A percentile compares a stretch with the other conserved stretches of the same genome.
Conservation (phyloP, 1,140 invertebrate species). For the Euura lappo region DNA sequence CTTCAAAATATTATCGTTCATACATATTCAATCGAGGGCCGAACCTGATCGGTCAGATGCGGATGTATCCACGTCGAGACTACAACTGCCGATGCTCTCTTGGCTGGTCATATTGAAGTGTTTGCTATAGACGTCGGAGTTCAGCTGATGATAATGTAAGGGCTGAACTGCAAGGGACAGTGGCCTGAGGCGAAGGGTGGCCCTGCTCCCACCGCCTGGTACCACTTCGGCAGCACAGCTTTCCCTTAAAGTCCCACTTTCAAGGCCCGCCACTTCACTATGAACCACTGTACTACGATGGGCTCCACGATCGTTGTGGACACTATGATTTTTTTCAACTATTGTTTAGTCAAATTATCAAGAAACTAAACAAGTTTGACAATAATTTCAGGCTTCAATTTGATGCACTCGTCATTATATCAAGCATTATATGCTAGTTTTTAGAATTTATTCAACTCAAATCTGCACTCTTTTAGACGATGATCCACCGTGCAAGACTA, state of each 20-base stretch:
- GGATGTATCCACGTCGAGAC: constrained; percentile 78
- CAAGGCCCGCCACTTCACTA: constrained; percentile 43
- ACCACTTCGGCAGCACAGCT: constrained; percentile 40
- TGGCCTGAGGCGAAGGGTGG: constrained; percentile 47
- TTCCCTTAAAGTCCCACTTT: constrained; percentile 32
- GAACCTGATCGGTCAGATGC: constrained; percentile 82
- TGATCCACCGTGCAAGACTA: too few species aligned
- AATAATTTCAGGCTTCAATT: neutral
- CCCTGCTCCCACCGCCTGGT: constrained; percentile 36
- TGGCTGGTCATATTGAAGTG: constrained; percentile 61
- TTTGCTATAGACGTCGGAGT: constrained; percentile 39
- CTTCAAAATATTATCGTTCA: neutral
- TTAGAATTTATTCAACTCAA: too few species aligned
- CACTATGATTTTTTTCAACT: constrained; percentile 34
- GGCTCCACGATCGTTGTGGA: constrained; percentile 49
- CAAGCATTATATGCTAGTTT: neutral
- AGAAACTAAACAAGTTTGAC: neutral
- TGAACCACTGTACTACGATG: constrained; percentile 12
- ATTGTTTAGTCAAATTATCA: neutral
- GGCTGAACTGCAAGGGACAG: constrained; percentile 55
- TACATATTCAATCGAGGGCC: constrained; percentile 15
- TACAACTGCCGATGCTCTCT: constrained; percentile 79
- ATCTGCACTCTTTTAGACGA: too few species aligned
- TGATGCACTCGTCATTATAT: neutral
- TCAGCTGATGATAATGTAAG: constrained; percentile 53